Base-by-base conservation (phyloP, 2,888 invertebrate species). In the Caenorhabditis sp. region DNA sequence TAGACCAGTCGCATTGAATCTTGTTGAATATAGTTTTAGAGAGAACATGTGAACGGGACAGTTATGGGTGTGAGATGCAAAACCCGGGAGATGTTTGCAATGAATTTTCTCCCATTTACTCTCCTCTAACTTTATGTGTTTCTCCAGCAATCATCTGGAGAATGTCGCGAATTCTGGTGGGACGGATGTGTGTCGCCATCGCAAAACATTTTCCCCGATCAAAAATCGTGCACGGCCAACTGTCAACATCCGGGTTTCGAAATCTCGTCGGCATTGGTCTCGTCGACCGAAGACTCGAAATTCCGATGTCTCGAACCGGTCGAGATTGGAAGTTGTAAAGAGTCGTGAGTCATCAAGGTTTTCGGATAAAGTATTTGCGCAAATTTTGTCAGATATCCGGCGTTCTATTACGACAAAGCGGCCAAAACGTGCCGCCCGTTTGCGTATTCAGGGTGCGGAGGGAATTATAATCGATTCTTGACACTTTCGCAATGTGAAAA, bases 391-490 rank as follows among this genome's bases (percentile, higher is more conserved):
- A 81, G 76, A 10, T 80, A 82, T 54, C 82, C 82, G 0, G 79
- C 79, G 2, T 82, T 76, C 58, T 80, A 80, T 57, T 82, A 78
- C 26, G 78, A 85, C 51, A 63, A 75, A 36, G 27, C 66, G 8
- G 62, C 74, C 12, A 70, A 79, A 14, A 66, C 67, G 8, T 86
- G 86, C 55, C 75, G 74, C 14, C 83, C 83, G 10, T 86, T 86
- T 63, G 75, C 79, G 12, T 86, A 83, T 72, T 77, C 82, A 2
- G 85, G 85, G 10, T 86, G 86, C 58, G 83, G 82, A 5, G 85
- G 85, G 12, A 85, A 83, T 66, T 79, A 76, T 1, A 86, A 86
- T 63, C 77, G 86, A 12, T 86, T 87, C 66, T 66, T 83, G 68
- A 84, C 86, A 5, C 37, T 83, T 8, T 67, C 70, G 4, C 85